These are phyloP conservation scores for Hormiphora californensis DNA, from an alignment of 37 sponge, comb jelly and placozoan genomes.

Conservation along the genomic window DNA sequence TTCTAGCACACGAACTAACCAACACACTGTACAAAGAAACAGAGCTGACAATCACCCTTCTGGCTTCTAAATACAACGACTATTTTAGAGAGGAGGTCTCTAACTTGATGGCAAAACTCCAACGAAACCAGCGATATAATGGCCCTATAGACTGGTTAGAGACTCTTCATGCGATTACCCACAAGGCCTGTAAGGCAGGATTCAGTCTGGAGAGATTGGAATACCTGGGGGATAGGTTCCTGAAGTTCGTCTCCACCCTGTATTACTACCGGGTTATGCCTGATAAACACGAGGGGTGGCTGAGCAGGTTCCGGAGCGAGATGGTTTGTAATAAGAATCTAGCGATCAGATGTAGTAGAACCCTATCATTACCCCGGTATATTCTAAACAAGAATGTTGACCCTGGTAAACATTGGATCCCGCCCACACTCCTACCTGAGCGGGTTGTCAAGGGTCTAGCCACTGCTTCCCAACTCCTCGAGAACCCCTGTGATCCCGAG, in stretches of 20 bases:
- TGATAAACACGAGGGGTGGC: conserved; percentile 67
- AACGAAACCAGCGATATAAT: neutral
- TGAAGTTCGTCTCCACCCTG: conserved; percentile 76
- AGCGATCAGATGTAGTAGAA: conserved; percentile 20
- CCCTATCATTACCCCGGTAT: conserved; percentile 9
- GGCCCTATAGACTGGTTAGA: conserved; percentile 38
- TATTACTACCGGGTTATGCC: conserved; percentile 57
- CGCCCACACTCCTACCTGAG: conserved; percentile 20
- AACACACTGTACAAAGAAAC: neutral
- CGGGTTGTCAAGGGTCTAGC: neutral
- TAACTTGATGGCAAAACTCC: neutral
- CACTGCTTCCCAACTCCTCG: neutral
- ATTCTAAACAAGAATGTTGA: conserved; percentile 23
- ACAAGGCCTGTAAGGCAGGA: conserved; percentile 63
- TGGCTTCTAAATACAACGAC: neutral
- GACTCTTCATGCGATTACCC: conserved; percentile 71
- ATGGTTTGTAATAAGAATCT: conserved; percentile 75
- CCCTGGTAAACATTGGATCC: conserved; percentile 53
- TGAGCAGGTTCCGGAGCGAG: conserved; percentile 58
- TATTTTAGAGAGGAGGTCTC: neutral
- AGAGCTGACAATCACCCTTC: neutral
- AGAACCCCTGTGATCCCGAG: neutral
- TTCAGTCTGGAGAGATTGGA: conserved; percentile 86
- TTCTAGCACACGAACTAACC: conserved; percentile 62
- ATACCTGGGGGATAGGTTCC: conserved; percentile 83